Percentiles rank a stretch among this genome's conserved stretches.
Evolutionary conservation across 1,140 invertebrate genomes (phyloP).

Genomic region (Chlorops oryzae): DNA sequence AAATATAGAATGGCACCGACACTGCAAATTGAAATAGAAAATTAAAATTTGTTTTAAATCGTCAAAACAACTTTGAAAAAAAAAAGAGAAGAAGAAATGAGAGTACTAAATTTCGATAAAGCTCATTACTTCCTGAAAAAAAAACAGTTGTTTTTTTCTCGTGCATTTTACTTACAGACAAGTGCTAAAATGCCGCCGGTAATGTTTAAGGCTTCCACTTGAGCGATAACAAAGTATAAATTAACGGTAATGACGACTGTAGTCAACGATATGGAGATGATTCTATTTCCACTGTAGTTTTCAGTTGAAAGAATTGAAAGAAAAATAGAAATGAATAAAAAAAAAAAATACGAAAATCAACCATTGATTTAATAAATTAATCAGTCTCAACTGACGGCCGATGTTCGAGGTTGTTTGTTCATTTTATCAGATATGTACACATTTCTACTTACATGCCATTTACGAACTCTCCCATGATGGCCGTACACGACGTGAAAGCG

Average conservation of each 20-base stretch:
- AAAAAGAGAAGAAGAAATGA: too few species aligned
- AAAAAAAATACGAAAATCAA: too few species aligned
- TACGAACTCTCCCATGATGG: conserved; percentile 79
- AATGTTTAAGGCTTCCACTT: conserved; percentile 53
- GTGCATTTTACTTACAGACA: conserved; percentile 52
- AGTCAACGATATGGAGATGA: conserved; percentile 62
- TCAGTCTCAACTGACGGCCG: too few species aligned
- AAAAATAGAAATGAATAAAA: conserved; percentile 19
- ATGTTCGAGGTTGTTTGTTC: too few species aligned
- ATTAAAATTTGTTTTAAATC: conserved; percentile 1
- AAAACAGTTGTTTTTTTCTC: too few species aligned
- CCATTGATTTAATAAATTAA: too few species aligned
- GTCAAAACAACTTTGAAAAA: too few species aligned
- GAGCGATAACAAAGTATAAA: conserved; percentile 69
- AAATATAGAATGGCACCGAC: conserved; percentile 63
- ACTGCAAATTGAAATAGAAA: conserved; percentile 21
- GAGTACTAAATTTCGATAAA: too few species aligned
- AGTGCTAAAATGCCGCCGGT: conserved; percentile 52
- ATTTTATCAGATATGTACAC: conserved; percentile 48
- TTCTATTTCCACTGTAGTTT: conserved; percentile 61
- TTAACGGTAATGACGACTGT: conserved; percentile 74
- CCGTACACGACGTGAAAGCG: conserved; percentile 74
- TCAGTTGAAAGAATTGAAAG: too few species aligned
- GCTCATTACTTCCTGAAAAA: too few species aligned
- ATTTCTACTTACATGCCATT: conserved; percentile 61